Conservation (phyloP, 2,113 vertebrate genomes). For the Entosphenus tridentatus region DNA sequence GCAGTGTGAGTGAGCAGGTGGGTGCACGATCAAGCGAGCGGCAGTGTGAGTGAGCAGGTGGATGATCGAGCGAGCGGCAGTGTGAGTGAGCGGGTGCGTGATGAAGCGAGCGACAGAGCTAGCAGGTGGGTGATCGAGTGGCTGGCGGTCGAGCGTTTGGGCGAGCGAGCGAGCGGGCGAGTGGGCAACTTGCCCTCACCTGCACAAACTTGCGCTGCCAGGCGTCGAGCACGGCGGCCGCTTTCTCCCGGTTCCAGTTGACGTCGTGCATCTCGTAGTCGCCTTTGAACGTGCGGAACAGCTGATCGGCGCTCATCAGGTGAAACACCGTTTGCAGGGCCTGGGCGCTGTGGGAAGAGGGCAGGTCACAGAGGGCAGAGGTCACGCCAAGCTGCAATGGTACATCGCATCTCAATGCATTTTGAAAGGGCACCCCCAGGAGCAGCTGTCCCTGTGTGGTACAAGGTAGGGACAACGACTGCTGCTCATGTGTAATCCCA, state of each 20-base stretch:
- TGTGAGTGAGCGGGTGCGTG: neutral
- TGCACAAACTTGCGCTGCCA: slow-evolving; percentile 96
- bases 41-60: neutral
- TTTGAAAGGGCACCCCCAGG: no score
- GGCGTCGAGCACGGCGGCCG: slow-evolving; percentile 56
- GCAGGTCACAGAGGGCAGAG: slow-evolving; percentile 1
- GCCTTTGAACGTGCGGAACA: slow-evolving; percentile 86
- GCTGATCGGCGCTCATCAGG: slow-evolving; percentile 87
- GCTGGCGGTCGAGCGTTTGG: neutral
- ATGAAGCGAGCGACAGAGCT: neutral
- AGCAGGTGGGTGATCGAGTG: neutral
- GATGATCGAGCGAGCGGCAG: neutral
- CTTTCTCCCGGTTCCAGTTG: slow-evolving; percentile 87
- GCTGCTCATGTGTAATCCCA: no score
- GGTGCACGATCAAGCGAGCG: no score
- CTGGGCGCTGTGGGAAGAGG: slow-evolving; percentile 38
- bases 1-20: no score
- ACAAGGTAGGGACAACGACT: no score
- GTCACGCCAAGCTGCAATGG: no score
- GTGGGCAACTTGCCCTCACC: slow-evolving; percentile 16
- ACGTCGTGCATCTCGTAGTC: slow-evolving; percentile 96
- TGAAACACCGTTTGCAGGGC: slow-evolving; percentile 93
- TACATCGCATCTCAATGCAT: no score
- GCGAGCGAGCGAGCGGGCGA: neutral
- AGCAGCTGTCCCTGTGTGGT: no score